These are phyloP conservation scores for Diploscapter pachys DNA, from an alignment of 1,140 invertebrate species.

Conservation along the genomic window DNA sequence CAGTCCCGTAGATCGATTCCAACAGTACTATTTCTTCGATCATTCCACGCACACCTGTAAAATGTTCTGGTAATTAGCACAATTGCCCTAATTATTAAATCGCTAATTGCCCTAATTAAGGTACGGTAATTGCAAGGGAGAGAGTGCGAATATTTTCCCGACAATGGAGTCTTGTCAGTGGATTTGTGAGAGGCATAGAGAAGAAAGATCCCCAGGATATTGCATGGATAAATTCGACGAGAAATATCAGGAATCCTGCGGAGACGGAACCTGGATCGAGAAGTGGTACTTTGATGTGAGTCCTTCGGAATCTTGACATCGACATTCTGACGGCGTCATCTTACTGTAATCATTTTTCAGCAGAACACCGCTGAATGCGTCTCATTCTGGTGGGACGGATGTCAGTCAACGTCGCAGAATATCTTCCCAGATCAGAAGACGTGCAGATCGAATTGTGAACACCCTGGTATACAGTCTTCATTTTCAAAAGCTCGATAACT, in stretches of 20 bases:
- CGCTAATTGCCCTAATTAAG: neutral
- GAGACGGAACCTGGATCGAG: conserved; percentile 38
- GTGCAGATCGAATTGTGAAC: conserved; percentile 45
- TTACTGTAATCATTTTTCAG: conserved; percentile 19
- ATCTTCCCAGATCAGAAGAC: conserved; percentile 44
- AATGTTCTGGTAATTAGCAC: conserved; percentile 46
- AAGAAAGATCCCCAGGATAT: conserved; percentile 42
- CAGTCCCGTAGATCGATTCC: conserved; percentile 28
- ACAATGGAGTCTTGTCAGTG: conserved; percentile 49
- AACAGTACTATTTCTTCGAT: conserved; percentile 51
- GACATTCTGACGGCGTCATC: too few species aligned
- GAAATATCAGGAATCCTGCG: conserved; percentile 46
- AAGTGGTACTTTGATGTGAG: conserved; percentile 46
- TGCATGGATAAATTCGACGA: conserved; percentile 44
- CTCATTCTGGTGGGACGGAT: conserved; percentile 54
- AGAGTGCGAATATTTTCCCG: conserved; percentile 45
- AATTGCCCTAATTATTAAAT: neutral
- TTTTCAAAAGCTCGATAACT: neutral
- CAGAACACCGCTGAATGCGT: conserved; percentile 46
- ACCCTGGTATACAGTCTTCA: conserved; percentile 31
- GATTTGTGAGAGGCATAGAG: conserved; percentile 45
- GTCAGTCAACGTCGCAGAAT: conserved; percentile 47
- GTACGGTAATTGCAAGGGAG: conserved; percentile 48
- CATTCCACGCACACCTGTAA: conserved; percentile 34
- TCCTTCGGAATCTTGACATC: neutral